These are phyloP conservation scores for Hedychridium roseum DNA, from an alignment of 2,888 invertebrate genomes.

Conservation along the genomic window DNA sequence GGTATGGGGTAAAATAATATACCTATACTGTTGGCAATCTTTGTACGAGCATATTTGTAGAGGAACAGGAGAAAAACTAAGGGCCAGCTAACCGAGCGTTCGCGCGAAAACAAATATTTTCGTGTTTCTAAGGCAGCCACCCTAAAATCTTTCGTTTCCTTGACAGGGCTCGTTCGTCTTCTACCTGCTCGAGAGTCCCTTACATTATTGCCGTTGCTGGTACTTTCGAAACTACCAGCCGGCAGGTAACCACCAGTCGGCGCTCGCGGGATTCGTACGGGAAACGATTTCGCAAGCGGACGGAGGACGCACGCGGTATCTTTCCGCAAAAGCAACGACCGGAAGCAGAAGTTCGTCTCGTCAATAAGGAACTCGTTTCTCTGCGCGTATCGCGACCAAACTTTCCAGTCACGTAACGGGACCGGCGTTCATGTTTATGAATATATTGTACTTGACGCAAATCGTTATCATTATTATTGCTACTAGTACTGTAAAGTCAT, in stretches of 20 bases:
- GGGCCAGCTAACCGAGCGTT: no score
- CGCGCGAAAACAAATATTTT: no score
- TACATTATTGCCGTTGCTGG: conserved; percentile 26
- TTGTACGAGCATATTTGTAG: no score
- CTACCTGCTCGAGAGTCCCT: not conserved
- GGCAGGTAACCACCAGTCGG: conserved; percentile 30
- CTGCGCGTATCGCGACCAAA: not conserved
- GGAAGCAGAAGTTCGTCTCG: not conserved
- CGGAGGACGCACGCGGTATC: no score
- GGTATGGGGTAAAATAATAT: no score
- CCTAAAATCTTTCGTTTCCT: no score
- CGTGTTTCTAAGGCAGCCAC: no score
- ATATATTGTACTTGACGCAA: not conserved
- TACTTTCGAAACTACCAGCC: conserved; percentile 25
- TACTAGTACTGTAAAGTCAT: no score
- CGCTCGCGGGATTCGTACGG: conserved; percentile 1
- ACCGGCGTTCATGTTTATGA: not conserved
- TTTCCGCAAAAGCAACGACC: not conserved
- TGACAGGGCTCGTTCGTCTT: not conserved
- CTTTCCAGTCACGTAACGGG: not conserved
- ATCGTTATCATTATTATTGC: not conserved
- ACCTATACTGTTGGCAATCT: no score
- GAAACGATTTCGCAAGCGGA: conserved; percentile 8
- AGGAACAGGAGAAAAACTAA: no score
- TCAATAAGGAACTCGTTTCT: not conserved